Evolutionary conservation across 2,888 invertebrate genomes (phyloP).

Genomic region (Leptogaster cylindrica): DNA sequence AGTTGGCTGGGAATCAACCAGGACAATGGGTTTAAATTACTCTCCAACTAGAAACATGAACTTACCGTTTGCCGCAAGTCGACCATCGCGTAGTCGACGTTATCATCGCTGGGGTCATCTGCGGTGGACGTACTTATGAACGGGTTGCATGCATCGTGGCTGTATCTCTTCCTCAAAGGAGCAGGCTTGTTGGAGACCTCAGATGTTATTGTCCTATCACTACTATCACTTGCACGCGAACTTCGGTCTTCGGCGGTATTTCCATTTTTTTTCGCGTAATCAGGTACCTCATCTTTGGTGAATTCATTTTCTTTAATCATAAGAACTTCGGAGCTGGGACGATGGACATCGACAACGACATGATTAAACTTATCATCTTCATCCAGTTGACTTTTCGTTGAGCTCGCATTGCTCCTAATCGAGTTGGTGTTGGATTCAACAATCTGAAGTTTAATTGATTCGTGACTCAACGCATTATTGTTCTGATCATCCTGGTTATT

Average conservation of each 20-base stretch:
- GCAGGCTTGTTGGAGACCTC: slow-evolving; percentile 2
- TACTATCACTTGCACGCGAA: slow-evolving; percentile 31
- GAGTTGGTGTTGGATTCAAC: slow-evolving; percentile 16
- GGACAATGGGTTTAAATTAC: slow-evolving; percentile 28
- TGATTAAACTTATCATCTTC: slow-evolving; percentile 11
- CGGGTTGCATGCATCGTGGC: slow-evolving; percentile 18
- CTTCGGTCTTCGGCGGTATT: background rate
- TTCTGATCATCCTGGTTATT: slow-evolving; percentile 29
- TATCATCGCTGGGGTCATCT: slow-evolving; percentile 34
- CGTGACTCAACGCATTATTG: slow-evolving; percentile 30
- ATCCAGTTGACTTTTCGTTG: slow-evolving; percentile 4
- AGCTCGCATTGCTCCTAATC: background rate
- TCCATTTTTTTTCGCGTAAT: background rate
- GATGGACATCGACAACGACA: slow-evolving; percentile 33
- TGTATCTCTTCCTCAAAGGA: slow-evolving; percentile 9
- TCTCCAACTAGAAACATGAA: slow-evolving; percentile 21
- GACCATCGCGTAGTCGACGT: slow-evolving; percentile 36
- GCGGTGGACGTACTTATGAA: slow-evolving; percentile 26
- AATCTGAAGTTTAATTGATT: slow-evolving; percentile 29
- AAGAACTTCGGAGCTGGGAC: background rate
- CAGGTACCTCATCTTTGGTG: slow-evolving; percentile 38
- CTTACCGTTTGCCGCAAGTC: slow-evolving; percentile 38
- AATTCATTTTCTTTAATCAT: slow-evolving; percentile 30
- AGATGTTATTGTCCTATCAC: slow-evolving; percentile 35
- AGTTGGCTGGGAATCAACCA: slow-evolving; percentile 6